Percentiles rank a stretch among this genome's conserved stretches.
Conservation (phyloP, 1,140 invertebrate species). For the Stegodyphus dumicola region DNA sequence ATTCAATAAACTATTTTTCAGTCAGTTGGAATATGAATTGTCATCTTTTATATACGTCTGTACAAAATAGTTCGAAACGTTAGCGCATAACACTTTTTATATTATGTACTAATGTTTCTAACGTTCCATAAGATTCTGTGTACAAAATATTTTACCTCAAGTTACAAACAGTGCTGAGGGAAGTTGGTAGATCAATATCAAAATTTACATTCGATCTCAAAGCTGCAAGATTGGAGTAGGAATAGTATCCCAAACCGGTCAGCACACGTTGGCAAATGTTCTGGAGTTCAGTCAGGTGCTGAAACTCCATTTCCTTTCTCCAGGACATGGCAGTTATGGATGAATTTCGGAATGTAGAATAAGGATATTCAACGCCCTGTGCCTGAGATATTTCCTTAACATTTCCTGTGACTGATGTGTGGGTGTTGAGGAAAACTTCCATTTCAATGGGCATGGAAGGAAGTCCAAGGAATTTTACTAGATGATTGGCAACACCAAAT, state of each 20-base stretch:
- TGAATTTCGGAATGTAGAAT: constrained; percentile 53
- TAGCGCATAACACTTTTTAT: no score
- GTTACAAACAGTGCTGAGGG: neutral
- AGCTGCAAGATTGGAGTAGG: neutral
- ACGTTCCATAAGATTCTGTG: no score
- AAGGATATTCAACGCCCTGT: constrained; percentile 31
- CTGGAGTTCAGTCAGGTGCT: constrained; percentile 38
- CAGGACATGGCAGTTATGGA: constrained; percentile 29
- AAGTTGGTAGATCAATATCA: constrained; percentile 19
- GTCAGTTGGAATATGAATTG: no score
- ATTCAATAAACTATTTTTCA: no score
- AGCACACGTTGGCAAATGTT: constrained; percentile 39
- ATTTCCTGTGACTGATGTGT: constrained; percentile 44
- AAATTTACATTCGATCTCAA: constrained; percentile 39
- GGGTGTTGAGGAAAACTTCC: constrained; percentile 41
- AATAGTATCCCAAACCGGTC: constrained; percentile 48
- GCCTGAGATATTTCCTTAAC: neutral
- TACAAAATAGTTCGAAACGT: no score
- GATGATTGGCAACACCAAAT: constrained; percentile 75
- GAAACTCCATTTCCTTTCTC: constrained; percentile 31
- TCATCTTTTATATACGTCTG: no score
- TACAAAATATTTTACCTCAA: no score
- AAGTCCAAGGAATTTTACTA: constrained; percentile 82
- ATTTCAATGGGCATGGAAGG: constrained; percentile 31
- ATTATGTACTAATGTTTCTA: no score